phyloP scores from a whole-genome alignment of 1,140 invertebrate species.

The Calosoma granatense region DNA sequence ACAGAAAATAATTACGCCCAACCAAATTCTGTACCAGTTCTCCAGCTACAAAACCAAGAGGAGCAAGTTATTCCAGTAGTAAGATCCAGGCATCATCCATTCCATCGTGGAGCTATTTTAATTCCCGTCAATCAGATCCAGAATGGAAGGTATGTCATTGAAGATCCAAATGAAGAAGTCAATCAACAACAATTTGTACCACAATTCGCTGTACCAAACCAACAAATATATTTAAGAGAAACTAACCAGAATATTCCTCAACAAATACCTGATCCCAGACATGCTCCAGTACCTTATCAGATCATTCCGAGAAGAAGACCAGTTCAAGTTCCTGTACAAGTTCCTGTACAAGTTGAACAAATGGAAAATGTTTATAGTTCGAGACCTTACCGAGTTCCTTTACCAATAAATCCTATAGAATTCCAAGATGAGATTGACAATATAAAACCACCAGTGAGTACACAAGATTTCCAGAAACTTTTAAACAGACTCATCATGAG shows the following conservation, averaged over 20 bases:
- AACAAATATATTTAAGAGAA: slow-evolving; percentile 36
- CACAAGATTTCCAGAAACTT: slow-evolving; percentile 44
- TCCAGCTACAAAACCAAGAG: slow-evolving; percentile 29
- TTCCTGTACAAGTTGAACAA: slow-evolving; percentile 17
- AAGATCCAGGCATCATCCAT: slow-evolving; percentile 37
- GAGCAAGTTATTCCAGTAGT: slow-evolving; percentile 32
- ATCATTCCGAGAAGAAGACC: slow-evolving; percentile 24
- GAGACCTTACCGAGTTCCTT: neutral
- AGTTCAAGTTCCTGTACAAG: slow-evolving; percentile 18
- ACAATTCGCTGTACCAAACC: slow-evolving; percentile 13
- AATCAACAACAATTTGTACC: slow-evolving; percentile 19
- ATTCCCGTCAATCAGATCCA: slow-evolving; percentile 37
- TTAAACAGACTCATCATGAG: slow-evolving; percentile 44
- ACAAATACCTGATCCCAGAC: slow-evolving; percentile 20
- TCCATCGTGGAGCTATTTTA: slow-evolving; percentile 36
- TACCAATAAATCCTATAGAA: slow-evolving; percentile 12
- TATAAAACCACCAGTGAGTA: slow-evolving; percentile 41
- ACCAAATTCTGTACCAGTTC: slow-evolving; percentile 23
- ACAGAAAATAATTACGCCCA: slow-evolving; percentile 16
- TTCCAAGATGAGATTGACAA: slow-evolving; percentile 25
- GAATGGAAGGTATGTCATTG: slow-evolving; percentile 30
- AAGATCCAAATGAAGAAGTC: slow-evolving; percentile 20
- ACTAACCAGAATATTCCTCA: slow-evolving; percentile 23
- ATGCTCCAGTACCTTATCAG: slow-evolving; percentile 30
- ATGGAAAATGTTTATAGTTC: neutral